Evolutionary conservation across 2,113 vertebrate genomes (phyloP), one percentile per base, ranked within the genome.

Genomic region (Mastomys natalensis): DNA sequence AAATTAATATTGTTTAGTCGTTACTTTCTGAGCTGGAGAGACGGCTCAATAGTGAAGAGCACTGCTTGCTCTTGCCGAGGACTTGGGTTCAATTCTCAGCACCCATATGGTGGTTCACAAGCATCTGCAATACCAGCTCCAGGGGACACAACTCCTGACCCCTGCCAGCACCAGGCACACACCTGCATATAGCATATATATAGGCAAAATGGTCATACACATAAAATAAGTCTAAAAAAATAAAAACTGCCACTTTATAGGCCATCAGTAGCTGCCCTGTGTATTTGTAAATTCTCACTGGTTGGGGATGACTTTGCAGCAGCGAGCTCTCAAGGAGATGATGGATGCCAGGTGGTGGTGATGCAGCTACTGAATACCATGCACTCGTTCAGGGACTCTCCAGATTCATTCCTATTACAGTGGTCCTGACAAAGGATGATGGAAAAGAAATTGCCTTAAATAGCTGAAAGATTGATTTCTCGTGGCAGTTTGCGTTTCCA

Each of bases 401-500:
- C 95, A 96, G 95, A 97, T 97, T 95, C 91, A 96, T 97, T 96
- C 96, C 96, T 96, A 94, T 89, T 87, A 92, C 95, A 96, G 89
- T 84, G 91, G 55, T 97, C 93, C 95, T 97, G 97, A 97, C 97
- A 97, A 97, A 97, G 78, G 97, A 96, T 96, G 97, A 98, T 97
- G 95, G 96, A 98, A 97, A 96, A 95, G 94, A 98, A 97, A 98
- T 97, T 95, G 96, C 97, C 97, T 97, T 97, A 97, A 98, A 98
- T 95, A 97, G 95, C 92, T 85, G 51, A 87, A 98, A 97, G 97
- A 98, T 97, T 98, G 96, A 98, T 98, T 98, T 96, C 94, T 97
- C 62, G 43, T 2, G 3, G 95, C 96, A 74, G 93, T 91, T 98
- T 87, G 87, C 87, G 91, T 19, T 0, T 95, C 94, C 87, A 55